These are phyloP conservation scores for Penaeus monodon DNA, from an alignment of 2,888 invertebrate genomes.

Conservation along the genomic window DNA sequence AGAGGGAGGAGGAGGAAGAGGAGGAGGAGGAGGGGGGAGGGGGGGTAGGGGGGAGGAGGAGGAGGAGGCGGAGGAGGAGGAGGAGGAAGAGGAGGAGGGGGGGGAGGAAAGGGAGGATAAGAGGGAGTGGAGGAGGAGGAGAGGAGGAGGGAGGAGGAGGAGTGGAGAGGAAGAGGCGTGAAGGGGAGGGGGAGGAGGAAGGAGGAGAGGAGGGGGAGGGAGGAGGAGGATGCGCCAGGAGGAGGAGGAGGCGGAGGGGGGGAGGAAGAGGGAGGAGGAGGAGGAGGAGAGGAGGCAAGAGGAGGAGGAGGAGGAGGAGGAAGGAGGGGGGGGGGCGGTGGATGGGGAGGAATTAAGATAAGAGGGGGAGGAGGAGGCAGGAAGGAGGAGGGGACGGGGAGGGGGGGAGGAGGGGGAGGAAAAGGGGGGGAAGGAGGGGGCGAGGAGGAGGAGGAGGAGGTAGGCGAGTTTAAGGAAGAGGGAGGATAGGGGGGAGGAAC, in stretches of 20 bases:
- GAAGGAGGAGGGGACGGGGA: too few species aligned
- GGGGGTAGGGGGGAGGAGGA: too few species aligned
- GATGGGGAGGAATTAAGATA: too few species aligned
- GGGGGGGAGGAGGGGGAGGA: too few species aligned
- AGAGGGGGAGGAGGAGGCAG: neutral
- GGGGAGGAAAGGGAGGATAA: neutral
- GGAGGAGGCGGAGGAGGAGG: neutral
- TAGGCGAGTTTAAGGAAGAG: too few species aligned
- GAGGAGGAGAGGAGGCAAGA: neutral
- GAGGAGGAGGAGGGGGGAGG: neutral
- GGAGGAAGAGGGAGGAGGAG: slow-evolving; percentile 3
- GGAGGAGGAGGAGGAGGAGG: neutral
- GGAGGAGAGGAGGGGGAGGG: too few species aligned
- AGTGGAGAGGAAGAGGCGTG: neutral
- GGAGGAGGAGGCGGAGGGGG: neutral
- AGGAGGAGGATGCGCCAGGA: too few species aligned
- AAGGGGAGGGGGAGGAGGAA: too few species aligned
- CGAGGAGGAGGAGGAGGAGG: too few species aligned
- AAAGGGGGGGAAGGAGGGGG: too few species aligned
- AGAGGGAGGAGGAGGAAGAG: neutral
- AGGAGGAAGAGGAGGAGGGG: neutral
- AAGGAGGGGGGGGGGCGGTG: neutral
- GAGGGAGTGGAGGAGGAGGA: neutral
- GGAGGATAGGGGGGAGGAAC: too few species aligned
- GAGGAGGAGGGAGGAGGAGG: neutral